Percentiles rank a stretch among this genome's conserved stretches.
phyloP scores from a whole-genome alignment of 2,797 vertebrate genomes.

The Alfaro cultratus region DNA sequence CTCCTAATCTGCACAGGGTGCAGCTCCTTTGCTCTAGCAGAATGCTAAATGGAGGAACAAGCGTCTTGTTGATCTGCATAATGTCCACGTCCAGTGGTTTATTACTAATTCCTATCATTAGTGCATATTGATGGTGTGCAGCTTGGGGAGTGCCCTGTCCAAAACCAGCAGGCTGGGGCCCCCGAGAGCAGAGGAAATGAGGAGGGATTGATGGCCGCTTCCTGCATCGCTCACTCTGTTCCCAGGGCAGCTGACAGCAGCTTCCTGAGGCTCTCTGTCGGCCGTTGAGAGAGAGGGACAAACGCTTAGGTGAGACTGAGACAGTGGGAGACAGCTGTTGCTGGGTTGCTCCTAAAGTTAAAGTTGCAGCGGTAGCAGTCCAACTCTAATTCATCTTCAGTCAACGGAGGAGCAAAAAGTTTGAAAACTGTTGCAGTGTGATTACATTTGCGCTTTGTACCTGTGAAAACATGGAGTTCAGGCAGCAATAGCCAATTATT shows the following conservation, averaged over 20 bases:
- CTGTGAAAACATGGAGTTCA: neutral
- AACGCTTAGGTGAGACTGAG: conserved; percentile 30
- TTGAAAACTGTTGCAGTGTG: conserved; percentile 19
- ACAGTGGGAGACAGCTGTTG: conserved; percentile 23
- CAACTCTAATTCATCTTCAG: conserved; percentile 40
- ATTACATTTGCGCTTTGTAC: conserved; percentile 12
- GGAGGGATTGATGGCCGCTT: conserved; percentile 80
- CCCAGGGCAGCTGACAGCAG: conserved; percentile 68
- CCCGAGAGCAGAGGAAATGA: conserved; percentile 73
- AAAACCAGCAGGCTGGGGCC: conserved; percentile 62
- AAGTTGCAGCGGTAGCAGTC: conserved; percentile 26
- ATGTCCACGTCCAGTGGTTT: conserved; percentile 72
- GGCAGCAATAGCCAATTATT: neutral
- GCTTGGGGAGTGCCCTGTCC: conserved; percentile 49
- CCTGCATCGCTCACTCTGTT: conserved; percentile 74
- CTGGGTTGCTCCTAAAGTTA: conserved; percentile 28
- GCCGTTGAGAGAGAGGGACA: conserved; percentile 49
- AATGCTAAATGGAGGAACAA: conserved; percentile 62
- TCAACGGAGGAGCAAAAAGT: conserved; percentile 28
- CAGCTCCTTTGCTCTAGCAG: conserved; percentile 46
- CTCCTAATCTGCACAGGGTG: conserved; percentile 61
- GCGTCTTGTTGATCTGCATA: conserved; percentile 74
- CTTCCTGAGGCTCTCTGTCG: conserved; percentile 77
- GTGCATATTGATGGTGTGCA: conserved; percentile 73
- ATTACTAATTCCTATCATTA: conserved; percentile 80